Base-by-base conservation (phyloP, 1,140 invertebrate genomes). In the Lordiphosa clarofinis region DNA sequence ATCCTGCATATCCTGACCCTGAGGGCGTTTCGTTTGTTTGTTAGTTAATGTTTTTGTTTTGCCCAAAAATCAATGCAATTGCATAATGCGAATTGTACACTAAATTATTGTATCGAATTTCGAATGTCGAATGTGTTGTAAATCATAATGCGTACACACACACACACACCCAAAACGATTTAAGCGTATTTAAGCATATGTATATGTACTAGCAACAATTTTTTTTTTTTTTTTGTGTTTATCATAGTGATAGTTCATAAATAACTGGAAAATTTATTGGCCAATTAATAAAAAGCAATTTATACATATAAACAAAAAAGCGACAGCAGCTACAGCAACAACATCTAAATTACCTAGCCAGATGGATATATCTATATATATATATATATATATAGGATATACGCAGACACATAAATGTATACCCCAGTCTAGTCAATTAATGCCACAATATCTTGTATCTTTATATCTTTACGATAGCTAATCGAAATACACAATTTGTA, bases 251-350 rank as follows among this genome's bases (percentile, higher is more conserved):
- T 82, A 82, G 76, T 75, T 63, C 53, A 76, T 76, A 76, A 82
- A 72, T 72, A 82, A 75, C 58, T 65, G 57, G 50, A 56, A 47
- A 58, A 74, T 81, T 59, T 75, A 82, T 75, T 81, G 72, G 75
- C 76, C 67, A 82, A 81, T 82, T 81, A 82, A 81, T 82, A 81
- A 81, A 72, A 82, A 60, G 75, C 76, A 72, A 81, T 72, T 75
- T 67, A 81, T 67, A 70, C 73, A 52, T 38, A 61, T 40, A 21
- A 39, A 15, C 33, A 54, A 44, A 50, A 48, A 38, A 50, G 37
- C 13, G 35, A 35, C 49, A 70, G 31, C 36, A 33, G 24, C 44
- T 31, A 43, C 53, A 54, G 52, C 28, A 28, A 36, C 35, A 46
- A 24, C 64, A 68, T 68, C 65, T 59, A 48, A 48, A 79, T 75